These are phyloP conservation scores for Trachythela sp. DNA, from an alignment of 64 coral and sea anemone species.

Conservation along the genomic window DNA sequence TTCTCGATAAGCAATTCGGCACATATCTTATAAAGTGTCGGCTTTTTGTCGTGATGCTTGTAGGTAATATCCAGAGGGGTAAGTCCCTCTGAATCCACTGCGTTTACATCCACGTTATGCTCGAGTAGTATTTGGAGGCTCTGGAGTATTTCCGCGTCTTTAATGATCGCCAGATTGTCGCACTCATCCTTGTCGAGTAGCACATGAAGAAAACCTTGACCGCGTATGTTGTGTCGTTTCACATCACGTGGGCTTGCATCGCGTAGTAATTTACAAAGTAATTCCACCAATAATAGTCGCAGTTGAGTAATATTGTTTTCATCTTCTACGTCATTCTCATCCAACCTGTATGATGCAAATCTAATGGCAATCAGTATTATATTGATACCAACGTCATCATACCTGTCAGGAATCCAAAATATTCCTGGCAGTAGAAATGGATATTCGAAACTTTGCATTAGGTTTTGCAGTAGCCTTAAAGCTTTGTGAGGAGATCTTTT, in stretches of 20 bases:
- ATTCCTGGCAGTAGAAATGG: not conserved
- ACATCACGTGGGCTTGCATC: not conserved
- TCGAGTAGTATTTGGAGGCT: not conserved
- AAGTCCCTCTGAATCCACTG: too few species aligned
- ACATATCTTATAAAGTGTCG: too few species aligned
- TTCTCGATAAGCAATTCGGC: not conserved
- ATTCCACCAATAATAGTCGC: not conserved
- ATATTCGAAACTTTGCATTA: not conserved
- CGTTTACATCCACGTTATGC: too few species aligned
- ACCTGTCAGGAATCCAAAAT: not conserved
- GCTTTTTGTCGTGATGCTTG: too few species aligned
- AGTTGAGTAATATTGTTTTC: not conserved
- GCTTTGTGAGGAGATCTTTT: not conserved
- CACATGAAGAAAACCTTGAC: not conserved
- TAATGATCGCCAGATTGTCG: not conserved
- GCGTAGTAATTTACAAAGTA: not conserved
- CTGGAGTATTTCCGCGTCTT: not conserved
- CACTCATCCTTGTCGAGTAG: not conserved
- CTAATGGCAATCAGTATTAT: not conserved
- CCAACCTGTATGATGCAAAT: not conserved
- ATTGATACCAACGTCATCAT: not conserved
- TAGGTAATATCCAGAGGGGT: too few species aligned
- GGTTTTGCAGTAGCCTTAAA: not conserved
- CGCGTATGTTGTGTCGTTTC: not conserved
- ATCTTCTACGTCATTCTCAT: not conserved